These are phyloP conservation scores for Heloderma charlesbogerti DNA, from an alignment of 2,113 vertebrate species.

Conservation along the genomic window DNA sequence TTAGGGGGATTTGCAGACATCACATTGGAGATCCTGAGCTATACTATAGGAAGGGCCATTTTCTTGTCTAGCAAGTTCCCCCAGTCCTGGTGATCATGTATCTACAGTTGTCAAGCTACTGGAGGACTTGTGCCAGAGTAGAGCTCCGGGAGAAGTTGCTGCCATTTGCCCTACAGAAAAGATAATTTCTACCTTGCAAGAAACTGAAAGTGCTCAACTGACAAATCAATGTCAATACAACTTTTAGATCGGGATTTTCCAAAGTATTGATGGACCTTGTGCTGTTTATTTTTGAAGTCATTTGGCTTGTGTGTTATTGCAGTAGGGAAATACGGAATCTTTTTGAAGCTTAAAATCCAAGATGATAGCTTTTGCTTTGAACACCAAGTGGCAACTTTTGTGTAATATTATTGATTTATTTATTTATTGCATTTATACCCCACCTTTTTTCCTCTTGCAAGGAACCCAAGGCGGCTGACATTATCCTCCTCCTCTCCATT, in stretches of 20 bases:
- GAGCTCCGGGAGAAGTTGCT: background rate
- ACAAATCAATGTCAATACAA: background rate
- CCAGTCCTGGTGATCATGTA: background rate
- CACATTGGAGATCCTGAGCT: too few relatives aligned
- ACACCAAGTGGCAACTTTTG: background rate
- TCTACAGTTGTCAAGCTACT: background rate
- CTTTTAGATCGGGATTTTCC: background rate
- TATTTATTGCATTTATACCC: too few relatives aligned
- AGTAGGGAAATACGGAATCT: background rate
- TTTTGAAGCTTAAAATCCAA: background rate
- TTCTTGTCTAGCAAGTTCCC: background rate
- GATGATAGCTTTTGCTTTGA: background rate
- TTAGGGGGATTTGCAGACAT: background rate
- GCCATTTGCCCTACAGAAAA: background rate
- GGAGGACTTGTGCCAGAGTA: background rate
- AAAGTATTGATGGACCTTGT: background rate
- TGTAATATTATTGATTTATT: too few relatives aligned
- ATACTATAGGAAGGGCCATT: background rate
- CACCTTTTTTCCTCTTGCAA: too few relatives aligned
- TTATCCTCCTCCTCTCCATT: too few relatives aligned
- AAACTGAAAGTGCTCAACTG: background rate
- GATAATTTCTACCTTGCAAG: background rate
- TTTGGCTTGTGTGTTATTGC: background rate
- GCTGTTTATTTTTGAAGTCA: background rate
- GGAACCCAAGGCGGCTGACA: too few relatives aligned